Percentiles rank a stretch among this genome's conserved stretches.
Evolutionary conservation across 2,888 invertebrate species (phyloP).

Genomic region (Brachypalpus laphriformis): DNA sequence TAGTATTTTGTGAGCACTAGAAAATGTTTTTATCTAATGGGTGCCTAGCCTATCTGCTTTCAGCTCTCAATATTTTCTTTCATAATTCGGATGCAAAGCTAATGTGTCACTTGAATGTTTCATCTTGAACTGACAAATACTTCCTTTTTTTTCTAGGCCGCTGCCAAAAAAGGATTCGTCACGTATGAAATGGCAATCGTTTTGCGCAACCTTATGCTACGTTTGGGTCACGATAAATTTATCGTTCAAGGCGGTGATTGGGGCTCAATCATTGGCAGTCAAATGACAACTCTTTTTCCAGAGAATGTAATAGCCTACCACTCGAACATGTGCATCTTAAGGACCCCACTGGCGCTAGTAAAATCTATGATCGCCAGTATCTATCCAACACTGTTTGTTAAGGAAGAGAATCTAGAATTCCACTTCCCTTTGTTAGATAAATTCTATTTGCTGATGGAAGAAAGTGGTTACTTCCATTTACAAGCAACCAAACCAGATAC

Average conservation of each 20-base stretch:
- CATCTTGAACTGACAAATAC: too few relatives aligned
- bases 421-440: constrained; percentile 80
- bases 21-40: too few relatives aligned
- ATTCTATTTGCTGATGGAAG: constrained; percentile 76
- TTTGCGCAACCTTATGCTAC: constrained; percentile 86
- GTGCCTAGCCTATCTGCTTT: too few relatives aligned
- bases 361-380: constrained; percentile 82
- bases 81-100: too few relatives aligned
- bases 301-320: constrained; percentile 84
- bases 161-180: constrained; percentile 85
- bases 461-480: constrained; percentile 86
- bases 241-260: constrained; percentile 90
- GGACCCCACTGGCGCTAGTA: constrained; percentile 75
- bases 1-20: too few relatives aligned
- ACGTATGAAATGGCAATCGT: constrained; percentile 83
- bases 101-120: too few relatives aligned
- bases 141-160: constrained; percentile 78
- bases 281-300: constrained; percentile 86
- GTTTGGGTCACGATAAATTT: constrained; percentile 85
- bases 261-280: constrained; percentile 86
- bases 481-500: constrained; percentile 94
- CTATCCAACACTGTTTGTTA: constrained; percentile 84
- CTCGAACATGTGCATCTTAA: constrained; percentile 84
- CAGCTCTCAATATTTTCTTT: too few relatives aligned
- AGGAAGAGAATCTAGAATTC: constrained; percentile 80